Base-by-base conservation (phyloP, 2,797 vertebrate genomes). In the Phataginus tetradactyla region DNA sequence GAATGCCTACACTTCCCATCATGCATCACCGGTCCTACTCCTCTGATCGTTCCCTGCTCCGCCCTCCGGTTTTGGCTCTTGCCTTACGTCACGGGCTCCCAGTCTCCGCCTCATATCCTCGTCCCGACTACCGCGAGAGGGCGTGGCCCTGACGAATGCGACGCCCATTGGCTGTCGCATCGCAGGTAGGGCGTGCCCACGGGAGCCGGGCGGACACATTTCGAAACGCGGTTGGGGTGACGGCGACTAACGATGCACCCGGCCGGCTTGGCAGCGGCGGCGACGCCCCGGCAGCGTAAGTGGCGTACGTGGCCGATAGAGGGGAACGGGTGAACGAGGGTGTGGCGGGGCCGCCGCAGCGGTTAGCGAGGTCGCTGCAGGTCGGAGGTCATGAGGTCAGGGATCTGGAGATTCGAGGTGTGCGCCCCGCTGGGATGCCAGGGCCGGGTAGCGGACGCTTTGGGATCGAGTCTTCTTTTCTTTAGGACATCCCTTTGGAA, bases 211-310 rank as follows among this genome's bases (percentile, higher is more conserved):
- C 95, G 95, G 96, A 83, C 64, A 37, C 83, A 55, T 86, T 90
- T 49, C 21, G 81, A 86, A 88, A 45, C 11, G 34, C 27, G 37
- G 85, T 85, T 68, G 27, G 69, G 78, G 92, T 66, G 68, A 66
- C 18, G 63, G 59, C 34, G 20, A 74, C 34, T 39, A 23, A 93
- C 20, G 75, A 97, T 97, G 97, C 92, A 96, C 32, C 66, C 97
- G 27, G 53, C 88, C 3, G 90, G 97, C 68, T 17, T 29, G 66
- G 90, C 93, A 66, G 91, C 96, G 49, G 94, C 80, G 91, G 95
- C 78, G 72, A 68, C 86, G 57, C 89, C 79, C 84, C 88, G 97
- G 95, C 93, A 96, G 96, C 97, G 98, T 98, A 98, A 98, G 97
- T 97, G 97, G 97, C 97, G 97, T 97, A 98, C 94, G 97, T 97